Conservation (phyloP, 2,888 invertebrate genomes). For the Acheta domesticus region DNA sequence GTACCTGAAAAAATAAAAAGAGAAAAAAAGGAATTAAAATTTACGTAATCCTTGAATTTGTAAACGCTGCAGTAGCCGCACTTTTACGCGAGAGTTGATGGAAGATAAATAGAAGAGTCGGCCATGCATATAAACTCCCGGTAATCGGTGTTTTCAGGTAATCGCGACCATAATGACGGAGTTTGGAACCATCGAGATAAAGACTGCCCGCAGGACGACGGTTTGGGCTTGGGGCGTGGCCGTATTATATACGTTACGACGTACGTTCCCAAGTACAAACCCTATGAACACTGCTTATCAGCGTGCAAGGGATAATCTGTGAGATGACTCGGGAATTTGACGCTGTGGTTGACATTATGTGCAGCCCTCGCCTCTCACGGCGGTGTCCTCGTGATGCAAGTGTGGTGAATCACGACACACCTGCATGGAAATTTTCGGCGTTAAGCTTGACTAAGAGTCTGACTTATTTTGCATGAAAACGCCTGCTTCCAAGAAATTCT, state of each 20-base stretch:
- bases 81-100: not conserved
- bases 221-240: not conserved
- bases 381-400: too few species aligned
- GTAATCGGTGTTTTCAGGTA: slow-evolving; percentile 7
- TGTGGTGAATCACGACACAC: too few species aligned
- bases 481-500: too few species aligned
- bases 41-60: slow-evolving; percentile 18
- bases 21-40: not conserved
- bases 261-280: not conserved
- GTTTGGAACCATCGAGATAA: not conserved
- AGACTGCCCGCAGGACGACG: not conserved
- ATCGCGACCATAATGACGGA: not conserved
- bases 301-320: too few species aligned
- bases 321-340: too few species aligned
- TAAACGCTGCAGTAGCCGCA: not conserved
- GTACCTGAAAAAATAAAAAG: not conserved
- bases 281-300: not conserved
- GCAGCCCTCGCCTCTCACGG: too few species aligned
- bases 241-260: not conserved
- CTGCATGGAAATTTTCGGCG: too few species aligned
- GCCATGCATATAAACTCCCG: not conserved
- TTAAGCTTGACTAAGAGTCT: too few species aligned
- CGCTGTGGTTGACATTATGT: too few species aligned
- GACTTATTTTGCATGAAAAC: too few species aligned
- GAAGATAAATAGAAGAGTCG: slow-evolving; percentile 5